Evolutionary conservation across 2,888 invertebrate species (phyloP), one percentile per base, ranked within the genome.

Genomic region (Thereva nobilitata): DNA sequence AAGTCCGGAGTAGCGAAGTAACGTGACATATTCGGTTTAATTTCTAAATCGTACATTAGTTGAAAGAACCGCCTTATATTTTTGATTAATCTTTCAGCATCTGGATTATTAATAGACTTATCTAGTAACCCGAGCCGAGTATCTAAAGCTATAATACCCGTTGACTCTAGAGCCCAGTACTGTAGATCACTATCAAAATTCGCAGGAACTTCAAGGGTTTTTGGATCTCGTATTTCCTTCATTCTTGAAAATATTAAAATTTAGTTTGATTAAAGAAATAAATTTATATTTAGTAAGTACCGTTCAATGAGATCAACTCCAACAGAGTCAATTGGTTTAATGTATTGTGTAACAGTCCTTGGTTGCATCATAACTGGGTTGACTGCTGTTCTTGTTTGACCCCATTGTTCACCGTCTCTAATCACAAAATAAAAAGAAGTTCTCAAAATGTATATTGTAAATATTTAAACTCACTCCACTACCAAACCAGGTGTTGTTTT

Each of bases 271-370:
- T 23, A 23, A 23, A 90, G 79, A 42, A 87, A 83, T 61, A 87
- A 87, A 76, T 89, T 89, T 0, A 88, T 87, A 68, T 86, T 86
- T 0, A n/a, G n/a, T n/a, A n/a, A n/a, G 85, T 84, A 23, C 90
- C 85, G 82, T 49, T 86, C 84, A 23, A 23, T 23, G 23, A 23
- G 23, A 23, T 23, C 23, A 23, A 23, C 23, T 23, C 23, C 23
- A 23, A 23, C 23, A 23, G 23, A 23, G 23, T 23, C 23, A 23
- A 23, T 23, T 23, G 23, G 23, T 23, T 23, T 23, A 23, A 23
- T 23, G 23, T 23, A 23, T 23, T 23, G 23, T 2, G 23, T 23
- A 2, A 23, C 23, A 23, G 23, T 23, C 23, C 23, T 23, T 23
- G 23, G 23, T 23, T 23, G 23, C 23, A 23, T 23, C 23, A 23